Base-by-base conservation (phyloP, 1,140 invertebrate species). In the Pseudomyrmex pallidus region DNA sequence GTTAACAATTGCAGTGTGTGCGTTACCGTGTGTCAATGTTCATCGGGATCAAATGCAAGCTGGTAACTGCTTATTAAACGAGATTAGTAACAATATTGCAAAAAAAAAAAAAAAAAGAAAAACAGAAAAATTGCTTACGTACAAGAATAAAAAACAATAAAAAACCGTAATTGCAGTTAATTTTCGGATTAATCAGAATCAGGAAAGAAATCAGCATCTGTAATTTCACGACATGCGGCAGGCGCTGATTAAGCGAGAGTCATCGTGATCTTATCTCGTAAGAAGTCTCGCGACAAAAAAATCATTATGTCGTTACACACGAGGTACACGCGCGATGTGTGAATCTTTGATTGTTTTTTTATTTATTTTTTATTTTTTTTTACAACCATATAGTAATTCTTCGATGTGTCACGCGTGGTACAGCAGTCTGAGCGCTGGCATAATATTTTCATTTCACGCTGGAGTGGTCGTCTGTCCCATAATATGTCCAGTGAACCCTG, bases 361-460 rank as follows among this genome's bases (percentile, higher is more conserved):
- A 7, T 35, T 35, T 35, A 35, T 35, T 35, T 35, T 4, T 0
- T 35, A 5, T 35, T 35, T 35, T 35, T 35, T 56, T 48, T 48
- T 35, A 50, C 35, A 70, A 59, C 66, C 72, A 68, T 78, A 54
- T 63, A 74, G 68, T 62, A 66, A 78, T 74, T 76, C 84, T 88
- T 87, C 67, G 56, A 82, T 83, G 73, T 86, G 83, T 64, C 74
- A 70, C 78, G 72, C 77, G 84, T 84, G 77, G 63, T 70, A 54
- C 74, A 57, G 59, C 77, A 84, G 82, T 77, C 84, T 85, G 82
- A 83, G 63, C 77, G 80, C 52, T 88, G 83, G 83, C 78, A 90
- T 91, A 92, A 91, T 92, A 92, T 92, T 93, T 92, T 92, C 90
- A 92, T 92, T 92, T 91, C 90, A 91, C 87, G 91, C 85, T 90